Base-by-base conservation (phyloP, 2,797 vertebrate species). In the Xiphophorus birchmanni region DNA sequence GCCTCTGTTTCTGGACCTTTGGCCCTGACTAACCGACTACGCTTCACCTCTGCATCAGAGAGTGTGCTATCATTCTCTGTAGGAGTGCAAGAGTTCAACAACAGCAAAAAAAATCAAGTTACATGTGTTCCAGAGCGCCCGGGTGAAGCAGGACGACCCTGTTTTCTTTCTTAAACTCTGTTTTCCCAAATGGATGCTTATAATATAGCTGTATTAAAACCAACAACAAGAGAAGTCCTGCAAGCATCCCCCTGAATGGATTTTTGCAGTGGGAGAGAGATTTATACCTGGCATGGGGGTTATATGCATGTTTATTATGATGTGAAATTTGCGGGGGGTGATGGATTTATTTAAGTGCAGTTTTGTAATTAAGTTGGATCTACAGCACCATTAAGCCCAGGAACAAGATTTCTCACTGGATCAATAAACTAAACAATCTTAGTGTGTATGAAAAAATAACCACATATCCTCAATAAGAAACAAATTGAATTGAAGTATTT, bases 281-380 rank as follows among this genome's bases (percentile, higher is more conserved):
- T 78, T 72, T 29, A 52, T 75, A 72, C 32, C 42, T 80, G 48
- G 40, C 42, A 78, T 32, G n/a, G 47, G 21, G 42, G 54, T 74
- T 18, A 23, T 52, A 77, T 50, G 52, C 50, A 74, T 40, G 67
- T 87, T 78, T 75, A 84, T 77, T 60, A 52, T 52, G 56, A 44
- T 77, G 37, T 75, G 32, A 75, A 73, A 77, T 84, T 65, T 60
- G 18, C 45, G 75, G 26, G 35, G 78, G 78, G 50, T 42, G 69
- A 69, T 74, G 26, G 13, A 54, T 74, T 79, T 73, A 80, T 80
- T 73, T 56, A 71, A 84, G 84, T 80, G 77, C 52, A 52, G 56
- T 88, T 82, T 83, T 82, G 52, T 82, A 87, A 86, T 87, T 84
- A 88, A 81, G 26, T 56, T 77, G 63, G 52, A 81, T 74, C 72